Evolutionary conservation across 92 coral and sea anemone species (phyloP), one percentile per base, ranked within the genome.

Genomic region (Virgularia gustaviana): DNA sequence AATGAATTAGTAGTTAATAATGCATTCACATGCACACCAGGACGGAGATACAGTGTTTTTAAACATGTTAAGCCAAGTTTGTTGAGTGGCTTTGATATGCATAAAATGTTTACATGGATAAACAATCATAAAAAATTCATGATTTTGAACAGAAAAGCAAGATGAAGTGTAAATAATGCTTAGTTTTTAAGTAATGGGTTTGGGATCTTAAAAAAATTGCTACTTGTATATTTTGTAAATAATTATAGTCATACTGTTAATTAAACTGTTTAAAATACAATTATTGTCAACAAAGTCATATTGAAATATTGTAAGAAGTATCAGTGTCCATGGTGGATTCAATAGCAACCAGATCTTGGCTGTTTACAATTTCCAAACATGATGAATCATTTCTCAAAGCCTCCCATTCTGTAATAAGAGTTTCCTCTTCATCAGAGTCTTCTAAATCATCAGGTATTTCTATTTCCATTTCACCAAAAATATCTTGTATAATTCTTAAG

Each of bases 111-210:
- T 39, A 8, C 56, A 31, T 87, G 88, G 86, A 80, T 87, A 16
- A 79, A 83, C 35, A 76, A 79, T 1, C 91, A 88, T 55, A 88
- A 88, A 49, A 59, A 57, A 39, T 57, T 77, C 57, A 88, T 88
- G 85, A 74, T 88, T n/a, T 22, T 88, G 28, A 51, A 83, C 54
- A 86, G 88, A 44, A 47, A 71, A 57, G 87, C 89, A 58, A 33
- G 85, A 45, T 81, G 29, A 20, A 20, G 13, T 13, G 51, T 20
- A 43, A 43, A 2, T 1, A 43, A 43, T 43, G 4, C 20, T 13
- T 43, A 43, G 13, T 13, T 13, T 13, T 43, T 43, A 43, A 43
- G 13, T 43, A 13, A 13, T 13, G 51, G 1, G 20, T 20, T 13
- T 43, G 13, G 51, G n/a, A 43, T 20, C 20, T 16, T 13, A 43